These are phyloP conservation scores for Synergus itoensis DNA, from an alignment of 2,888 invertebrate genomes.

Conservation along the genomic window DNA sequence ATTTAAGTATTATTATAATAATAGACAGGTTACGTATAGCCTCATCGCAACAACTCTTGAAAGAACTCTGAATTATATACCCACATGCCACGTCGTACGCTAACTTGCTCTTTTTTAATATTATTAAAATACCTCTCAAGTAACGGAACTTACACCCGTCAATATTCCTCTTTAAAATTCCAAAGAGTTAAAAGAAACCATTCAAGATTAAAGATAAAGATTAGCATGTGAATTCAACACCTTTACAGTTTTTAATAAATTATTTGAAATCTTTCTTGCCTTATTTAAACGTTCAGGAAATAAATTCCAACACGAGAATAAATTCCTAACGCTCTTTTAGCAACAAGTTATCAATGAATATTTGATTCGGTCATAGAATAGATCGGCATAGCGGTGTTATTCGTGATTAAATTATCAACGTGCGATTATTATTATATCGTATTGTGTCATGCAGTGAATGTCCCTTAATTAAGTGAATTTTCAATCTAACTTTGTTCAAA, in stretches of 20 bases:
- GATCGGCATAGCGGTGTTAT: not conserved
- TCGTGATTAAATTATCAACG: slow-evolving; percentile 27
- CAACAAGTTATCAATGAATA: slow-evolving; percentile 7
- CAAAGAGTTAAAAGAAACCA: not conserved
- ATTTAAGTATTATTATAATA: slow-evolving; percentile 40
- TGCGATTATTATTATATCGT: slow-evolving; percentile 22
- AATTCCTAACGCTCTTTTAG: slow-evolving; percentile 1
- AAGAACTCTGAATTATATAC: not conserved
- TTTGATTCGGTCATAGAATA: slow-evolving; percentile 5
- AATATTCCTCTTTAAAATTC: not conserved
- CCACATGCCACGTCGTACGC: not conserved
- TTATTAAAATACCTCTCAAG: not conserved
- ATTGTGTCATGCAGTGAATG: slow-evolving; percentile 7
- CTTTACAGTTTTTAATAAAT: not conserved
- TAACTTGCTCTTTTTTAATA: not conserved
- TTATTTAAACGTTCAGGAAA: not conserved
- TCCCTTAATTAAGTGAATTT: slow-evolving; percentile 15
- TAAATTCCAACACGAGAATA: not conserved
- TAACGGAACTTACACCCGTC: not conserved
- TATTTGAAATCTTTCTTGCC: not conserved
- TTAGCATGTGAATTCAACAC: too few relatives aligned
- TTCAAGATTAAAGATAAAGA: not conserved
- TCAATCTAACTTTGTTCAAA: not conserved
- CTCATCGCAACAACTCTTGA: slow-evolving; percentile 1
- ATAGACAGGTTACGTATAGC: slow-evolving; percentile 22